Evolutionary conservation across 2,113 vertebrate genomes (phyloP), one percentile per base, ranked within the genome.

Genomic region (Poecilia latipinna): DNA sequence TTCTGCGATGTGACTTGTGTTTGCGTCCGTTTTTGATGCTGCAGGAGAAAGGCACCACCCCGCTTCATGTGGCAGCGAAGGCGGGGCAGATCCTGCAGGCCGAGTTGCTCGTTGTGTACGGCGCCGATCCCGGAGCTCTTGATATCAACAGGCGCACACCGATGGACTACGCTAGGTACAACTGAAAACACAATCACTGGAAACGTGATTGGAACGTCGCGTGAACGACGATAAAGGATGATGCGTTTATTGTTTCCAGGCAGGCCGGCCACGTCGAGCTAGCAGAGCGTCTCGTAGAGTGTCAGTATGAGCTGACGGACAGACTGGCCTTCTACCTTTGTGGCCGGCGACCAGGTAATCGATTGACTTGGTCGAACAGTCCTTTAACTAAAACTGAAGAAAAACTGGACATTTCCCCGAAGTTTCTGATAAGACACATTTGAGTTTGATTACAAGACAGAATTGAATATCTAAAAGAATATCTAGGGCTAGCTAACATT

Each of bases 231-330:
- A 64, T 6, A 68, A 35, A 54, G 22, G n/a, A 57, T 57, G 2
- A 29, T 75, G 24, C 84, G 28, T 90, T 19, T 57, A 10, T 57
- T n/a, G 61, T 75, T 83, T 89, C 67, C 92, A 99, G 98, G 95
- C 98, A 99, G 94, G 98, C 98, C 1, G 97, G 97, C 42, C 97
- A 99, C 84, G 94, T 97, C 48, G 98, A 99, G 86, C 94, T 99
- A 75, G 98, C 97, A 0, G 98, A 99, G 92, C 94, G 98, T 24
- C 94, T 99, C 86, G 97, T 99, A 31, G 98, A 99, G 92, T 99
- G 98, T 92, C 98, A 99, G 89, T 99, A 99, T 2, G 98, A 99
- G 91, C 95, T 99, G 90, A 99, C 98, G 0, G 98, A 99, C 95
- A 94, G 97, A 51, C 91, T 99, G 86, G 97, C 98, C 60, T 99